A percentile compares a stretch with the other conserved stretches of the same genome.
phyloP scores from a whole-genome alignment of 64 coral and sea anemone species.

The Orbicella faveolata region DNA sequence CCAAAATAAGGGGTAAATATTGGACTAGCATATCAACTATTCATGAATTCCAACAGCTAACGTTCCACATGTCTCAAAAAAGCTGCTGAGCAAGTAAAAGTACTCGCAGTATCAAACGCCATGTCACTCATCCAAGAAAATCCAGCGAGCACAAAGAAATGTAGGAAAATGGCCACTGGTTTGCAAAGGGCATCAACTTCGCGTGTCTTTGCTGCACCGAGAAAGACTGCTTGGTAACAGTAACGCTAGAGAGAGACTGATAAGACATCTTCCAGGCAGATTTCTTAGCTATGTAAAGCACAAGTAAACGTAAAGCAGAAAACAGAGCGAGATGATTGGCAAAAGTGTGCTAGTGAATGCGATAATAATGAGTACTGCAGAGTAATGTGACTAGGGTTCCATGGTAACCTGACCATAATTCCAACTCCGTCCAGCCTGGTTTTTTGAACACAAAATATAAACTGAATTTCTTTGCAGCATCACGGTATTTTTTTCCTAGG shows the following conservation, averaged over 20 bases:
- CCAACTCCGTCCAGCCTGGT: not conserved
- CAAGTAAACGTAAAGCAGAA: conserved; percentile 2
- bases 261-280: conserved; percentile 31
- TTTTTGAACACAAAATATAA: not conserved
- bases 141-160: conserved; percentile 10
- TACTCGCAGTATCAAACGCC: conserved; percentile 33
- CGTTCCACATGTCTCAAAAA: too few relatives aligned
- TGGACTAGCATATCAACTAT: too few relatives aligned
- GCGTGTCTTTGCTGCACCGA: not conserved
- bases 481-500: too few relatives aligned
- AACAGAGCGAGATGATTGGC: conserved; percentile 14
- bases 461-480: not conserved
- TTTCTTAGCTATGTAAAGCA: conserved; percentile 20
- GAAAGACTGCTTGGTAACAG: conserved; percentile 27
- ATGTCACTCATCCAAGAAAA: conserved; percentile 32
- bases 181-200: not conserved
- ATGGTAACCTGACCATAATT: not conserved
- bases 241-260: conserved; percentile 23
- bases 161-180: conserved; percentile 7
- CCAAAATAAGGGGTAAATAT: too few relatives aligned
- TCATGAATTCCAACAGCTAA: too few relatives aligned
- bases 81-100: not conserved
- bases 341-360: not conserved
- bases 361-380: not conserved
- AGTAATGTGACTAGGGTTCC: too few relatives aligned